Evolutionary conservation across 2,113 vertebrate species (phyloP).

Genomic region (Panthera tigris): DNA sequence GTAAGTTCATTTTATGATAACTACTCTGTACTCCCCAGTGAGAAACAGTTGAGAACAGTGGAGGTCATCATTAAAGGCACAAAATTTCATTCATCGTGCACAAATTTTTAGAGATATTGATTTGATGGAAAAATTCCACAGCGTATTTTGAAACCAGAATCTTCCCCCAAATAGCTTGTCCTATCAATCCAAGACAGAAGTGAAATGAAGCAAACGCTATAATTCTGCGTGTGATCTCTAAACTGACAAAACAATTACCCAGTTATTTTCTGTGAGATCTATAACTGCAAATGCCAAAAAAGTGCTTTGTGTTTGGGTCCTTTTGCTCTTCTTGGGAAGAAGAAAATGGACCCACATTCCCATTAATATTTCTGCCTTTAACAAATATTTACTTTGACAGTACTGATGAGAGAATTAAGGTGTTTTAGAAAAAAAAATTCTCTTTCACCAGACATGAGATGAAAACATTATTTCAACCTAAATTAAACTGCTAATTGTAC

Average conservation of each 20-base stretch:
- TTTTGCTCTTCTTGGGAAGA: constrained; percentile 3
- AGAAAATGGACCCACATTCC: constrained; percentile 16
- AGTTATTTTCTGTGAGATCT: not conserved
- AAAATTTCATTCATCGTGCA: constrained; percentile 45
- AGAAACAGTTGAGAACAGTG: constrained; percentile 10
- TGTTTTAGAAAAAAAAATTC: not conserved
- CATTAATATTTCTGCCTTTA: constrained; percentile 31
- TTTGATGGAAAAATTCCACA: constrained; percentile 47
- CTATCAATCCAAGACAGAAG: constrained; percentile 39
- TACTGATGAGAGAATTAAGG: not conserved
- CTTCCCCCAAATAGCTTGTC: not conserved
- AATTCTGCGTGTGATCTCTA: constrained; percentile 51
- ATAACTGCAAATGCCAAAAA: not conserved
- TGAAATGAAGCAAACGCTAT: constrained; percentile 41
- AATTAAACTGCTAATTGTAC: not conserved
- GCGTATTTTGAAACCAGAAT: constrained; percentile 43
- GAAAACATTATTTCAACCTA: constrained; percentile 22
- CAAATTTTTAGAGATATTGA: not conserved
- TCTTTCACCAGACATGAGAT: constrained; percentile 6
- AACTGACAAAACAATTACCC: constrained; percentile 57
- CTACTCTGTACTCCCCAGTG: not conserved
- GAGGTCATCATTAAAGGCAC: constrained; percentile 43
- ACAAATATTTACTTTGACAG: not conserved
- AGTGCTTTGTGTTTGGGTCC: fast-evolving
- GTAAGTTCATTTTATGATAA: constrained; percentile 23